These are phyloP conservation scores for Pipistrellus nathusii DNA, from an alignment of 2,797 vertebrate genomes.

Conservation along the genomic window DNA sequence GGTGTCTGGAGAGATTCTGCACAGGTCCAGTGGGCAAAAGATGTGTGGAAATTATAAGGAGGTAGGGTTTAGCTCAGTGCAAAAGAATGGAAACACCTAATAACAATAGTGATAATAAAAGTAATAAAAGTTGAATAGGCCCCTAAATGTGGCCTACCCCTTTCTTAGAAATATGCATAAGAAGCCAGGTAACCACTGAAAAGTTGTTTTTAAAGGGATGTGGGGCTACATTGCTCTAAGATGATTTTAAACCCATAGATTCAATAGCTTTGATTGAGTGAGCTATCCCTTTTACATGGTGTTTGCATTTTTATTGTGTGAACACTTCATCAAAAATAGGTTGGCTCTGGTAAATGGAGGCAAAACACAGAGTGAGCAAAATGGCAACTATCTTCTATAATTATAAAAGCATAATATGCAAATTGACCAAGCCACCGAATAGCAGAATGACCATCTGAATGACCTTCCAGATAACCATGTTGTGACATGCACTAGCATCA, in stretches of 20 bases:
- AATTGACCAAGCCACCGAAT: too few species aligned
- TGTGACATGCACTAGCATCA: too few species aligned
- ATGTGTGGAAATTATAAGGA: neutral
- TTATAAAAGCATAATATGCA: neutral
- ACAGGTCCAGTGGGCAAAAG: neutral
- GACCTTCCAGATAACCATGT: too few species aligned
- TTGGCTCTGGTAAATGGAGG: neutral
- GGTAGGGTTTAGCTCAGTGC: neutral
- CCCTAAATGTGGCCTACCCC: neutral
- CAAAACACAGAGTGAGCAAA: neutral
- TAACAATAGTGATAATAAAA: neutral
- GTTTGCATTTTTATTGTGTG: constrained; percentile 9
- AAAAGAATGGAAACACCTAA: neutral
- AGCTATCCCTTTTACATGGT: neutral
- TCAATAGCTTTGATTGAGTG: neutral
- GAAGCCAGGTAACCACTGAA: neutral
- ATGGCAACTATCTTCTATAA: neutral
- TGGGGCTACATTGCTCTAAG: neutral
- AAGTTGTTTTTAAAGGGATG: neutral
- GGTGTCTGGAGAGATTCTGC: neutral
- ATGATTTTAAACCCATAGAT: neutral
- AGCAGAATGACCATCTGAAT: too few species aligned
- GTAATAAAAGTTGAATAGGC: neutral
- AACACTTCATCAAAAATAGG: neutral
- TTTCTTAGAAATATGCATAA: neutral